Base-by-base conservation (phyloP, 92 coral and sea anemone genomes). In the Galaxea fascicularis region DNA sequence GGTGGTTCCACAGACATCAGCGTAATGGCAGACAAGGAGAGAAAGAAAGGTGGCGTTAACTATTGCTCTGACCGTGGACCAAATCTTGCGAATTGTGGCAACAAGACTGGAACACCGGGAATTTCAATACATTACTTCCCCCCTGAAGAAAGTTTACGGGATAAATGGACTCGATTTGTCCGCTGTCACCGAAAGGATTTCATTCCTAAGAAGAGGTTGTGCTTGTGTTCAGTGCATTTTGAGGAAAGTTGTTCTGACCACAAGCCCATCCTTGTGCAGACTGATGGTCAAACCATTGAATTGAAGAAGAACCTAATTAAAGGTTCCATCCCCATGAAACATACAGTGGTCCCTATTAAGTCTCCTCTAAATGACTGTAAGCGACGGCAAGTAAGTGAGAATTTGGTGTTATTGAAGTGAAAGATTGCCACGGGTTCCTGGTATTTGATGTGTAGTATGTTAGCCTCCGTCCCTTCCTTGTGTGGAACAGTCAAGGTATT, bases 51-150 rank as follows among this genome's bases (percentile, higher is more conserved):
- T 66, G 77, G 27, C 0, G 35, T 5, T 28, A 82, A 82, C 26
- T 82, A 70, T 71, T 71, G 87, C 49, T 65, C 79, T 12, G 79
- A 79, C 62, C 21, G 71, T n/a, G n/a, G n/a, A n/a, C n/a, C n/a
- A n/a, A n/a, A n/a, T n/a, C n/a, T n/a, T n/a, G n/a, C n/a, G n/a
- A n/a, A n/a, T n/a, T n/a, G n/a, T n/a, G n/a, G n/a, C n/a, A n/a
- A n/a, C n/a, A n/a, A n/a, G n/a, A n/a, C 63, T 28, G 44, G 62
- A 8, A 81, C 49, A 52, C 86, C 86, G 4, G 76, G 65, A 56
- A 68, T 82, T 28, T 83, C 80, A 11, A 73, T 83, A 80, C 80
- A 73, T 73, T 62, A 56, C 77, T 83, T 83, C 47, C 87, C 87
- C 35, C 57, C 35, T 28, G 80, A 83, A 4, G 63, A 82, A 67